Percentiles rank a stretch among this genome's conserved stretches.
These are phyloP conservation scores for Todus mexicanus DNA, from an alignment of 2,797 vertebrate species.

Conservation along the genomic window DNA sequence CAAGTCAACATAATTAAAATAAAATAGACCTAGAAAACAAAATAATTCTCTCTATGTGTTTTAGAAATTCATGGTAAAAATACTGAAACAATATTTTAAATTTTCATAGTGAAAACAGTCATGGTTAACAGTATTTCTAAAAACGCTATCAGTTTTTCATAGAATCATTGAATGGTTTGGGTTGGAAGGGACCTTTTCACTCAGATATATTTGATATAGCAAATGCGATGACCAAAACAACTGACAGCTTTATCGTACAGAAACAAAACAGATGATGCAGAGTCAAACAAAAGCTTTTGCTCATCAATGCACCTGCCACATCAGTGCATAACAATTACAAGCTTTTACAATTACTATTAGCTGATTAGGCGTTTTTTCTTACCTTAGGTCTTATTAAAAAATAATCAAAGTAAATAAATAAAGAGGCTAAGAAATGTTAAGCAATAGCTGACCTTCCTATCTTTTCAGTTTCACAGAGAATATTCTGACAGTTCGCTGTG, in stretches of 20 bases:
- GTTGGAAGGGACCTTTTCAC: too few relatives aligned
- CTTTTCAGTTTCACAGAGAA: conserved; percentile 76
- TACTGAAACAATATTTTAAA: neutral
- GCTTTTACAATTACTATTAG: neutral
- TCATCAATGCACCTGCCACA: neutral
- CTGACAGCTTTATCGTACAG: neutral
- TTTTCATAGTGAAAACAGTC: neutral
- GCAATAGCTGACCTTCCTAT: neutral
- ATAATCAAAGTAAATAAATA: neutral
- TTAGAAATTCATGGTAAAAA: neutral
- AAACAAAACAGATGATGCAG: neutral
- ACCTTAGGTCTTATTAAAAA: neutral
- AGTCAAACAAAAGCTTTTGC: neutral
- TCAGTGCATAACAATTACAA: neutral
- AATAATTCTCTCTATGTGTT: neutral
- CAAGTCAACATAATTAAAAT: neutral
- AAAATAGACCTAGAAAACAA: neutral
- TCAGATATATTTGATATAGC: neutral
- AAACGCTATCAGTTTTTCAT: neutral
- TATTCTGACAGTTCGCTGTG: conserved; percentile 75
- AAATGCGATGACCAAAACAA: neutral
- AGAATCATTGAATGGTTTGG: too few relatives aligned
- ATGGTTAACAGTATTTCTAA: neutral
- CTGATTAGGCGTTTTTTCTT: neutral
- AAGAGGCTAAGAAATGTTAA: neutral